Evolutionary conservation across 2,888 invertebrate genomes (phyloP).

Genomic region (Acanthococcus lagerstroemiae): DNA sequence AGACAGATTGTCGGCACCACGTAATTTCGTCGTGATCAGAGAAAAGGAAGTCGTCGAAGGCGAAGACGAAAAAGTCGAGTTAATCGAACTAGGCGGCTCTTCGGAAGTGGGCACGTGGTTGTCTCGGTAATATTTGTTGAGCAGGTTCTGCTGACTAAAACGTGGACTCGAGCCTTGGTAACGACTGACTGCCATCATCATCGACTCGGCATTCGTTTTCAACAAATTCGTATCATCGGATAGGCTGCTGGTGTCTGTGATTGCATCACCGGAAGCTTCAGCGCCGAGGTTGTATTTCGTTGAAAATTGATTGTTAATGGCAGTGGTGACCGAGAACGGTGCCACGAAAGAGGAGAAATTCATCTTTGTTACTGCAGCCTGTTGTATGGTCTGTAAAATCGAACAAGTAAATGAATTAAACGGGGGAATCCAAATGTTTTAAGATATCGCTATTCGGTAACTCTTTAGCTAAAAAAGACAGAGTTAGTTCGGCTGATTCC

Average conservation of each 20-base stretch:
- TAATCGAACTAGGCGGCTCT: no score
- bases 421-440: no score
- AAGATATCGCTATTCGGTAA: no score
- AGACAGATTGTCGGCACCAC: not conserved
- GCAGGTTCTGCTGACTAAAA: slow-evolving; percentile 14
- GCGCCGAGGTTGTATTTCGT: slow-evolving; percentile 49
- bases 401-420: no score
- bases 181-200: slow-evolving; percentile 1
- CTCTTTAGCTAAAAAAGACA: no score
- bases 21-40: slow-evolving; percentile 2
- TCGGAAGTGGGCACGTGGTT: no score
- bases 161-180: not conserved
- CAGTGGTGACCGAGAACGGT: slow-evolving; percentile 65
- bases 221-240: not conserved
- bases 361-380: slow-evolving; percentile 52
- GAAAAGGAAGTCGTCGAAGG: slow-evolving; percentile 5
- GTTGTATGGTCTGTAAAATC: no score
- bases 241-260: not conserved
- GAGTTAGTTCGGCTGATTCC: no score
- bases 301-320: slow-evolving; percentile 73
- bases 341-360: slow-evolving; percentile 79
- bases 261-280: not conserved
- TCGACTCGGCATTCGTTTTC: slow-evolving; percentile 1
- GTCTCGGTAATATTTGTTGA: slow-evolving; percentile 14
- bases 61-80: not conserved